Conservation (phyloP, 2,888 invertebrate species). For the Drosophila suboccidentalis region DNA sequence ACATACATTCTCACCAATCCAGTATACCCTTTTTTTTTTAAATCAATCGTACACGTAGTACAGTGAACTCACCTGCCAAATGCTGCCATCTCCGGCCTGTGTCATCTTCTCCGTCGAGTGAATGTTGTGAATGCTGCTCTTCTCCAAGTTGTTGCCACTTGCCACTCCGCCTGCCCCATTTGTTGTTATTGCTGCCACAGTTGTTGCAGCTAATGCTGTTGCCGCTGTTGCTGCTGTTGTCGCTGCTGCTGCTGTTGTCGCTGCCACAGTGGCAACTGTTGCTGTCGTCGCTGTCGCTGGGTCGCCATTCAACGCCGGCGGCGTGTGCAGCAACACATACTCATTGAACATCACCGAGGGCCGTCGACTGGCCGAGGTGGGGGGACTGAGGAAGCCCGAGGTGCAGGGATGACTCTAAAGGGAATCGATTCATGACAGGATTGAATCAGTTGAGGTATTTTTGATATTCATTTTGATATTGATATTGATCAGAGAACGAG, state of each 20-base stretch:
- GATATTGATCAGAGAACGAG: not conserved
- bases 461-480: not conserved
- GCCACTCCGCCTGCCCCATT: not conserved
- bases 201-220: constrained; percentile 25
- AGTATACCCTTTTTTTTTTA: no score
- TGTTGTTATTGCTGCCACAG: constrained; percentile 20
- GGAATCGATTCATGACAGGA: not conserved
- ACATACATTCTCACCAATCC: no score
- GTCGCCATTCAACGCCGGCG: constrained; percentile 83
- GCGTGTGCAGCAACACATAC: constrained; percentile 91
- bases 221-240: constrained; percentile 16
- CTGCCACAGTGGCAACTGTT: constrained; percentile 26
- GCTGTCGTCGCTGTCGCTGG: constrained; percentile 35
- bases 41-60: not conserved
- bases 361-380: constrained; percentile 89
- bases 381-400: constrained; percentile 90
- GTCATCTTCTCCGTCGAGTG: constrained; percentile 96
- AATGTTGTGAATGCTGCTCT: constrained; percentile 88
- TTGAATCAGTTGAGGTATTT: constrained; percentile 26
- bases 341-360: constrained; percentile 96
- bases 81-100: constrained; percentile 92
- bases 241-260: constrained; percentile 11
- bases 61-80: constrained; percentile 87
- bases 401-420: constrained; percentile 88
- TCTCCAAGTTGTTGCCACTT: constrained; percentile 69